Evolutionary conservation across 2,113 vertebrate species (phyloP).

Genomic region (Columba janthina): DNA sequence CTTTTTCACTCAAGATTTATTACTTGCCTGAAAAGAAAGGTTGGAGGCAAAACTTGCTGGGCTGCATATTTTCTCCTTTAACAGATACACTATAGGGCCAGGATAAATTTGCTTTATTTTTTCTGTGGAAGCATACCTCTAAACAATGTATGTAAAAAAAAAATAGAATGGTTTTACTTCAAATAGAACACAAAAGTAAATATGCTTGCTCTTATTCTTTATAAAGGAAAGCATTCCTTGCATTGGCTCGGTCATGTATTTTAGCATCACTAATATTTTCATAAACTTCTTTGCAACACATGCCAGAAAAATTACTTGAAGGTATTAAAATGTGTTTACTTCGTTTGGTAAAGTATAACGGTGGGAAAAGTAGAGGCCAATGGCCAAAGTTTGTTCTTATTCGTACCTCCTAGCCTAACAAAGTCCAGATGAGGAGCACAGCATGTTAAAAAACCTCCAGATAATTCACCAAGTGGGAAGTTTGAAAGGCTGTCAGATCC

Average conservation of each 20-base stretch:
- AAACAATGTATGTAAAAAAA: neutral
- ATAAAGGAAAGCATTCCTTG: neutral
- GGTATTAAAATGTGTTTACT: neutral
- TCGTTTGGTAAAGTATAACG: neutral
- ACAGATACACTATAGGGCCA: slow-evolving; percentile 20
- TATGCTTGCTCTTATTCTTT: neutral
- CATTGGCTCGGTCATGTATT: neutral
- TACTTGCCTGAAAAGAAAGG: slow-evolving; percentile 64
- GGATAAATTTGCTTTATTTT: slow-evolving; percentile 47
- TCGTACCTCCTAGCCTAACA: neutral
- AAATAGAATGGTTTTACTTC: slow-evolving; percentile 14
- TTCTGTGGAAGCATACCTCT: slow-evolving; percentile 14
- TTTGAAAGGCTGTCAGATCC: neutral
- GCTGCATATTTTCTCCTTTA: slow-evolving; percentile 69
- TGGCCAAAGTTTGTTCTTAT: neutral
- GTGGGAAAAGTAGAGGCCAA: neutral
- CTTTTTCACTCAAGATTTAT: slow-evolving; percentile 75
- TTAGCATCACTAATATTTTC: neutral
- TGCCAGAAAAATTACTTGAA: neutral
- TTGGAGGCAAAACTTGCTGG: slow-evolving; percentile 66
- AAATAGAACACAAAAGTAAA: neutral
- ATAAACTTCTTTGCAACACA: neutral
- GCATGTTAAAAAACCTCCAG: neutral
- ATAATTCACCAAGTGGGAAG: neutral
- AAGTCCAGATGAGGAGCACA: neutral